phyloP scores from a whole-genome alignment of 2,797 vertebrate genomes.

The Gallirallus australis region DNA sequence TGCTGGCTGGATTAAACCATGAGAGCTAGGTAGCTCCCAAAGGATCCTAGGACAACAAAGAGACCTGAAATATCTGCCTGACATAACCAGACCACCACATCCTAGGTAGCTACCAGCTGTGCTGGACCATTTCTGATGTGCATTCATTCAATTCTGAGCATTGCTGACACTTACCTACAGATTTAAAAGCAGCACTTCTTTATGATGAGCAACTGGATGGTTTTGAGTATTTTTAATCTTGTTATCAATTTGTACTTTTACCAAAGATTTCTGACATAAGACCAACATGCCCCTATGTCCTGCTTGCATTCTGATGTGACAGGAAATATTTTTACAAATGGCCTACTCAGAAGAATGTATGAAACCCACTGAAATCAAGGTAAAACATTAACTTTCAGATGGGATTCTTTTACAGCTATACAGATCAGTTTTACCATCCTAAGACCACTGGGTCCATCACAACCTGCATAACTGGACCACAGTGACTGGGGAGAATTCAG shows the following conservation, averaged over 20 bases:
- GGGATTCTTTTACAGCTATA: background rate
- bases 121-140: background rate
- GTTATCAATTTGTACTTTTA: background rate
- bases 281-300: background rate
- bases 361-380: background rate
- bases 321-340: background rate
- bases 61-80: background rate
- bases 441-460: background rate
- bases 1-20: no score
- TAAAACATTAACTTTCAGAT: background rate
- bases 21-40: background rate
- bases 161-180: background rate
- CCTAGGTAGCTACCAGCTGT: background rate
- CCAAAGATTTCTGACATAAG: background rate
- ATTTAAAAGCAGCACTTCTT: background rate
- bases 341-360: background rate
- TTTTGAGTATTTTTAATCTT: background rate
- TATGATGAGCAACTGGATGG: background rate
- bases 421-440: background rate
- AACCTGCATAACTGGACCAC: background rate
- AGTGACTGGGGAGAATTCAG: background rate
- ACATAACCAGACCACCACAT: background rate
- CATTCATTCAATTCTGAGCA: background rate
- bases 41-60: background rate
- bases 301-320: background rate